These are phyloP conservation scores for Masnerella sp. DNA, from an alignment of 2,888 invertebrate genomes.

Conservation along the genomic window DNA sequence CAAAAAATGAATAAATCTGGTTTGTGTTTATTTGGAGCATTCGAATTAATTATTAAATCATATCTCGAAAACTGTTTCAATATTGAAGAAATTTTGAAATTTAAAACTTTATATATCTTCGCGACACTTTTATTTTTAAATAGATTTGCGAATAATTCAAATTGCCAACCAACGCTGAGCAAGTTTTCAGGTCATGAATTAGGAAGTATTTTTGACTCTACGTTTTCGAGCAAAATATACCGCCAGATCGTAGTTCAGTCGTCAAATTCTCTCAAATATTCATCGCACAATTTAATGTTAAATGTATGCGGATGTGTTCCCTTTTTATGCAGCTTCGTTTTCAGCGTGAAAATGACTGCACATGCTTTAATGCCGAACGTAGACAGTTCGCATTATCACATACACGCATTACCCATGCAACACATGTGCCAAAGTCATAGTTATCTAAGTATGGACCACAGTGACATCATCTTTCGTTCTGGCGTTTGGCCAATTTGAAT, in stretches of 20 bases:
- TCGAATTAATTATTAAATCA: too few relatives aligned
- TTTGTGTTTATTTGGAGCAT: too few relatives aligned
- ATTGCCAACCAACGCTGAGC: too few relatives aligned
- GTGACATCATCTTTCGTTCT: constrained; percentile 11
- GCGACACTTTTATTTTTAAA: too few relatives aligned
- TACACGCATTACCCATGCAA: constrained; percentile 26
- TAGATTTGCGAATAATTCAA: too few relatives aligned
- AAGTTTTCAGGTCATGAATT: too few relatives aligned
- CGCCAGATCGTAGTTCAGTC: neutral
- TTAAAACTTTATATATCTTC: too few relatives aligned
- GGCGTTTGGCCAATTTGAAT: constrained; percentile 11
- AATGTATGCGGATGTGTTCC: constrained; percentile 5
- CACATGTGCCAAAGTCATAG: constrained; percentile 20
- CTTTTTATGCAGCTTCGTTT: constrained; percentile 8
- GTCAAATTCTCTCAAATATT: constrained; percentile 1
- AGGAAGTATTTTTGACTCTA: too few relatives aligned
- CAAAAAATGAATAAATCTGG: too few relatives aligned
- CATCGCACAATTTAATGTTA: constrained; percentile 11
- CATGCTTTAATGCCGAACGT: constrained; percentile 26
- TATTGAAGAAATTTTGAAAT: too few relatives aligned
- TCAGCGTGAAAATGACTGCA: constrained; percentile 13
- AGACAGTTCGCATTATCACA: constrained; percentile 16
- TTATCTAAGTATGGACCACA: constrained; percentile 18
- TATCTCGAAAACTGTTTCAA: too few relatives aligned
- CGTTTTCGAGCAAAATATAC: too few relatives aligned